Evolutionary conservation across 2,113 vertebrate species (phyloP).

Genomic region (Phylloscopus trochiloides): DNA sequence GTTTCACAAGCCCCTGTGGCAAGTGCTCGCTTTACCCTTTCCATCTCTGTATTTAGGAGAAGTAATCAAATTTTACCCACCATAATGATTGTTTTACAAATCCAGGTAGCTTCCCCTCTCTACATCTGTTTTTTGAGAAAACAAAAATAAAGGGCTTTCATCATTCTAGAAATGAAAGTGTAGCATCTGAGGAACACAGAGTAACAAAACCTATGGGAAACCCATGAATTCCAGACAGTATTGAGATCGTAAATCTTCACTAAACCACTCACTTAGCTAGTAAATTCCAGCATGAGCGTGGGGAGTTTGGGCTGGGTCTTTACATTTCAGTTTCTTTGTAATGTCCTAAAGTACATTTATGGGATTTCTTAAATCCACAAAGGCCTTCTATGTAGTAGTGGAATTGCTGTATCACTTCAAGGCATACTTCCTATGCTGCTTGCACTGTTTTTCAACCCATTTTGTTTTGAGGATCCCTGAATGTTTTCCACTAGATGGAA

Average conservation of each 20-base stretch:
- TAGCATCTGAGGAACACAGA: background rate
- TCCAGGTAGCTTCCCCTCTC: background rate
- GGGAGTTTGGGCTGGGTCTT: background rate
- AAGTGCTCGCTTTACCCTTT: rapidly evolving
- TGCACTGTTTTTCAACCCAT: background rate
- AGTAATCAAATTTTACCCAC: background rate
- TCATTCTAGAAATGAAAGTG: background rate
- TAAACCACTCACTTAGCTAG: background rate
- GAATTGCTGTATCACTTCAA: background rate
- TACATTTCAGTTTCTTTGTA: background rate
- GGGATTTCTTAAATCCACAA: background rate
- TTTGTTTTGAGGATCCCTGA: background rate
- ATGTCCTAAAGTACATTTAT: background rate
- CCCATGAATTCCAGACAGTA: background rate
- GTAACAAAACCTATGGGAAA: background rate
- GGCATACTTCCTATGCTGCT: background rate
- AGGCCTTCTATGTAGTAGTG: background rate
- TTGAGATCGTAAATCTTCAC: conserved; percentile 11
- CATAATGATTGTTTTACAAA: background rate
- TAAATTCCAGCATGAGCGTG: background rate
- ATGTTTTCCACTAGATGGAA: background rate
- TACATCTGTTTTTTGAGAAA: background rate
- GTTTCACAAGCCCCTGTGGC: rapidly evolving
- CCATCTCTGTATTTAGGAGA: background rate
- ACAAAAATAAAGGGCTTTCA: background rate